These are phyloP conservation scores for Cancer borealis DNA, from an alignment of 2,888 invertebrate genomes.

Conservation along the genomic window DNA sequence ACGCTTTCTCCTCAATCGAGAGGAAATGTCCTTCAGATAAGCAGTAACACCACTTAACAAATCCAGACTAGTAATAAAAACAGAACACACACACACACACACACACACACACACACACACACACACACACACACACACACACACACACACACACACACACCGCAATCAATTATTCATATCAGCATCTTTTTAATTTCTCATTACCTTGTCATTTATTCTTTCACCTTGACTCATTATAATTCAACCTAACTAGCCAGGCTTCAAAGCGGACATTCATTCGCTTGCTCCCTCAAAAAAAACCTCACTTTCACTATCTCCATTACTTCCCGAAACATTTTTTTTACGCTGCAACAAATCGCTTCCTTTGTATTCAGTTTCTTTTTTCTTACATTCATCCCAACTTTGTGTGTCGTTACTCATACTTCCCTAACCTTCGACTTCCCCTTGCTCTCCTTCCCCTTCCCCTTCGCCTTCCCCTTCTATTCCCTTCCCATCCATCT, in stretches of 20 bases:
- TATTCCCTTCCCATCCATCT: background rate
- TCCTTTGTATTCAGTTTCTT: background rate
- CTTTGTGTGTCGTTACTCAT: background rate
- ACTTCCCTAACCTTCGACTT: background rate
- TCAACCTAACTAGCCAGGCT: background rate
- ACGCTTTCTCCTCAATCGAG: background rate
- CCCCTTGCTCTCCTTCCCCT: background rate
- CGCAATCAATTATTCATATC: background rate
- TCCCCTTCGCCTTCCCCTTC: background rate
- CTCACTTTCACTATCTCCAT: background rate
- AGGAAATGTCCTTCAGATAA: background rate
- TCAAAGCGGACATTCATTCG: background rate
- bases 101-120: conserved; percentile 52
- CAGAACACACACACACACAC: background rate
- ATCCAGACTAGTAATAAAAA: background rate
- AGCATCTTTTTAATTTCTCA: background rate
- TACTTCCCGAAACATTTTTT: background rate
- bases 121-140: conserved; percentile 14
- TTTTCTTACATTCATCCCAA: background rate
- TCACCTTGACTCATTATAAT: background rate
- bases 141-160: conserved; percentile 12
- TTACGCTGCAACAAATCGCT: background rate
- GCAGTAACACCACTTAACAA: background rate
- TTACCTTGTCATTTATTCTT: background rate
- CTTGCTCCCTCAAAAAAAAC: background rate